Evolutionary conservation across 1,140 invertebrate species (phyloP), one percentile per base, ranked within the genome.

Genomic region (Ceratoteleas bidentatus): DNA sequence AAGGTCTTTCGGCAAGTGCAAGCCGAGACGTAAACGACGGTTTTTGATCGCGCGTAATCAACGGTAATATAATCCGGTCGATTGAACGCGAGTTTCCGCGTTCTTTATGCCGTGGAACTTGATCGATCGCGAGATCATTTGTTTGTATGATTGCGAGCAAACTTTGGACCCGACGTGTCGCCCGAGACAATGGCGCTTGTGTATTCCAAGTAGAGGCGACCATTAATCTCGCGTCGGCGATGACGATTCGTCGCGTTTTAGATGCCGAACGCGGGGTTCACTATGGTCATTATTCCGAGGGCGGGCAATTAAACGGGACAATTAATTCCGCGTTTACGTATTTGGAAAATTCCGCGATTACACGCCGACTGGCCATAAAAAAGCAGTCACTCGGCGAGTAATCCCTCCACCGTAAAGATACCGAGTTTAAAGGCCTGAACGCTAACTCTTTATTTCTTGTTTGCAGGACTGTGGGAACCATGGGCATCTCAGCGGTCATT

Each of bases 391-490:
- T 62, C 43, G 6, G 40, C 38, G 49, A 56, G 58, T 47, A 38
- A 50, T 60, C 56, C 24, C 33, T 54, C 36, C 49, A 47, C 69
- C 58, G 58, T 75, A 68, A 68, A 54, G 36, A 61, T 66, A 54
- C 5, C 32, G 16, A 72, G 68, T 66, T 79, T 73, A 43, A 60
- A 73, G 8, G 4, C 40, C 15, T 74, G 36, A 66, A 61, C 50
- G 57, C 49, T 65, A 10, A 79, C 49, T 47, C 13, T 60, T 56
- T 65, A 15, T 74, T 78, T 83, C 45, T 75, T 64, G 10, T 77
- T 69, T 70, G 53, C 74, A 78, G 74, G 53, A 78, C 74, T 78
- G 81, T 75, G 74, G 64, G 74, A 78, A 83, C 62, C 80, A 82
- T 77, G 80, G 74, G 68, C 73, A 62, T 77, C 69, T 36, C 70